Evolutionary conservation across 35 echinoderm and acorn worm species (phyloP).

Genomic region (Amphiura filiformis): DNA sequence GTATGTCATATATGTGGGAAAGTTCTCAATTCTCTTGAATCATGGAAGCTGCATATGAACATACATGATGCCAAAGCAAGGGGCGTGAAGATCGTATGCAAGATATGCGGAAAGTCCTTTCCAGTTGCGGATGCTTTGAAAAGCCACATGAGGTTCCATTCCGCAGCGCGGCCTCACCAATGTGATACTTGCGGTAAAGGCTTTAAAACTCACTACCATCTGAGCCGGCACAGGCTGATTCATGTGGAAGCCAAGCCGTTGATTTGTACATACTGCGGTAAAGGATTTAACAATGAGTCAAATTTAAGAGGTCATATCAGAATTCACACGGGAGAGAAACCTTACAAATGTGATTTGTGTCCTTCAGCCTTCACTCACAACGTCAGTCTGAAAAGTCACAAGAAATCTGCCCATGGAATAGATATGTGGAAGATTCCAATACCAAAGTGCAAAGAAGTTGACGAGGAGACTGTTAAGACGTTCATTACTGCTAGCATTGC

Average conservation of each 20-base stretch:
- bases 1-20: not conserved
- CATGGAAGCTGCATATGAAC: not conserved
- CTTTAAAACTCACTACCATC: not conserved
- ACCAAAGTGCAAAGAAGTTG: not conserved
- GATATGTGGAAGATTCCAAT: slow-evolving; percentile 12
- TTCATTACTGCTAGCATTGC: not conserved
- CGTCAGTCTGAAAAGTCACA: slow-evolving; percentile 39
- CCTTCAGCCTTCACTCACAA: slow-evolving; percentile 26
- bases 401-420: slow-evolving; percentile 36
- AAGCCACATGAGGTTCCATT: not conserved
- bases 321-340: slow-evolving; percentile 52
- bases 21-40: not conserved
- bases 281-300: slow-evolving; percentile 7
- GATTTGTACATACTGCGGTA: slow-evolving; percentile 11
- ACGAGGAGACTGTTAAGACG: not conserved
- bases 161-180: not conserved
- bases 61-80: not conserved
- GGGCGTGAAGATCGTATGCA: not conserved
- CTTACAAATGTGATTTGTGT: slow-evolving; percentile 51
- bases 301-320: slow-evolving; percentile 24
- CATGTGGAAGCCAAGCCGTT: slow-evolving; percentile 31
- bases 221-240: slow-evolving; percentile 23
- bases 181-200: not conserved
- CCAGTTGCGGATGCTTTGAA: not conserved
- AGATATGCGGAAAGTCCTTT: not conserved